A percentile compares a stretch with the other conserved stretches of the same genome.
Evolutionary conservation across 2,888 invertebrate species (phyloP).

Genomic region (Apotomis capreana): DNA sequence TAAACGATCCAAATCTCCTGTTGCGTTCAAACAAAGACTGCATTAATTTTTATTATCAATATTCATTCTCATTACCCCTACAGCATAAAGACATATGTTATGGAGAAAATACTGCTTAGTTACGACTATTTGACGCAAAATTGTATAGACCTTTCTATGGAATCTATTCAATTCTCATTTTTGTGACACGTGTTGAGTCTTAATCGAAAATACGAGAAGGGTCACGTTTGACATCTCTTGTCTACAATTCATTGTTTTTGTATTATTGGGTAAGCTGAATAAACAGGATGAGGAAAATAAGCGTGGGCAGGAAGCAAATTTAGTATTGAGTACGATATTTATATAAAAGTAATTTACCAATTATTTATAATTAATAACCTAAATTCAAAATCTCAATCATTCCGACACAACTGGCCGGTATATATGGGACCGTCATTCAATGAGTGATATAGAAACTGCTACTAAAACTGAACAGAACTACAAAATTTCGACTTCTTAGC

Average conservation of each 20-base stretch:
- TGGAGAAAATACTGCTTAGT: not conserved
- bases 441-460: too few species aligned
- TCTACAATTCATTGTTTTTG: not conserved
- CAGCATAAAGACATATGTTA: not conserved
- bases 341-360: too few species aligned
- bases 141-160: not conserved
- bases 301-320: too few species aligned
- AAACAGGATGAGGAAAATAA: too few species aligned
- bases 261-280: not conserved
- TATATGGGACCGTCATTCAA: too few species aligned
- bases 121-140: not conserved
- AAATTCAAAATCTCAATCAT: too few species aligned
- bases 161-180: not conserved
- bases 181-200: not conserved
- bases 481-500: too few species aligned
- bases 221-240: constrained; percentile 3
- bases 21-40: not conserved
- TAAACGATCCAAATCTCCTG: not conserved
- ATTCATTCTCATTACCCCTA: constrained; percentile 11
- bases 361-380: too few species aligned
- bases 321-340: too few species aligned
- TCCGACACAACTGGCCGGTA: too few species aligned
- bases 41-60: constrained; percentile 7
- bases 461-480: too few species aligned
- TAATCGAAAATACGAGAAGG: constrained; percentile 7